A percentile compares a stretch with the other conserved stretches of the same genome.
Conservation (phyloP, 2,797 vertebrate genomes). For the Catamblyrhynchus diadema region DNA sequence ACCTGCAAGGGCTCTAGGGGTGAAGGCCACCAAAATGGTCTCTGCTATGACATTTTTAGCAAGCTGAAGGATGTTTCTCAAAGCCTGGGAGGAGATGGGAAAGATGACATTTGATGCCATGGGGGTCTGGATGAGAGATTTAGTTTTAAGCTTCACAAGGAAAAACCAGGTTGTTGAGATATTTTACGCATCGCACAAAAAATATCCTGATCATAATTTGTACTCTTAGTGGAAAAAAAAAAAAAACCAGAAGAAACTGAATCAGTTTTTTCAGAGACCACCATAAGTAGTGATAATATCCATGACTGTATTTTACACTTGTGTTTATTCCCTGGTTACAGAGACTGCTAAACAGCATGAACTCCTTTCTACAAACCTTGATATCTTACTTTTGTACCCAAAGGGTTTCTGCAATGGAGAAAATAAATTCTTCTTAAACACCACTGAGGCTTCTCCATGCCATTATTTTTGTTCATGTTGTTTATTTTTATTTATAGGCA, state of each 20-base stretch:
- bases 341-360: background rate
- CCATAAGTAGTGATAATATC: background rate
- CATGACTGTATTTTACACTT: background rate
- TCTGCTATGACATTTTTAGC: background rate
- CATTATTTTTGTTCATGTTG: background rate
- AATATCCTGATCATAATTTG: background rate
- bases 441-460: background rate
- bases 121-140: background rate
- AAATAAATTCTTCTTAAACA: conserved; percentile 29
- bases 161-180: background rate
- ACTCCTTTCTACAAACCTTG: background rate
- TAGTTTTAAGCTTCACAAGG: background rate
- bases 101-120: background rate
- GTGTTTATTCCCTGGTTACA: background rate
- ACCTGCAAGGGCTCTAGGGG: background rate
- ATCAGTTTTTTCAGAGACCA: background rate
- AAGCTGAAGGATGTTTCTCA: background rate
- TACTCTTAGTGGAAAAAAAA: background rate
- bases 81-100: background rate
- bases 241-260: background rate
- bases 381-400: background rate
- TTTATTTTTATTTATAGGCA: conserved; percentile 36
- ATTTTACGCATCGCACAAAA: background rate
- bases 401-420: background rate
- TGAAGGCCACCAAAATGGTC: background rate